Base-by-base conservation (phyloP, 2,888 invertebrate genomes). In the Gortyna flavago region DNA sequence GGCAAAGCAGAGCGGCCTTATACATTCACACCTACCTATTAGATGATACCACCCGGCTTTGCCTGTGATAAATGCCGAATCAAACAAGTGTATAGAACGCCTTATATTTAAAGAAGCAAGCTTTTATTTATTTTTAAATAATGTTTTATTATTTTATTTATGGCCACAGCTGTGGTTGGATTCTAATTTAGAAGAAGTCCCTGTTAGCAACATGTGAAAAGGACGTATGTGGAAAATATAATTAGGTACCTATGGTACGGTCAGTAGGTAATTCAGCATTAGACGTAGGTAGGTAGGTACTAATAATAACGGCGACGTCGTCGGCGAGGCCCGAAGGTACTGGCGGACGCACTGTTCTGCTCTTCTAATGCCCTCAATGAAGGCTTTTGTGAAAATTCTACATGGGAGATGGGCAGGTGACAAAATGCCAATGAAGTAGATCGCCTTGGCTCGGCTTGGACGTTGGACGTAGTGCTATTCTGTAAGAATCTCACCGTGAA, bases 121-220 rank as follows among this genome's bases (percentile, higher is more conserved):
- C 13, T 51, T 57, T 48, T 29, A 29, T 57, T 79, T 75, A 25
- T 66, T 32, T 67, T 61, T 76, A 32, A 6, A 11, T 48, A 38
- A 51, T 25, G 1, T 69, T 35, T 69, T 21, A 29, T 59, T 38
- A 32, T 77, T 76, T 57, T 48, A 59, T 78, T 77, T 29, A n/a
- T 59, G 5, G 29, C 21, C 16, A 13, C 11, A 32, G 48, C 48
- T 32, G 4, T 48, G 59, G 5, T 61, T 38, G 29, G 32, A 59
- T 41, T 51, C 21, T 59, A 48, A 51, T 61, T 68, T 51, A 29
- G 3, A 1, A 35, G 18, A 16, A 41, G 32, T 51, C 18, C 11
- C 18, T 74, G 16, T 32, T 32, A 41, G 32, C 13, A 18, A 18
- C 32, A 18, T 9, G 11, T 25, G 35, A 38, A n/a, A 54, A 11